Percentiles rank a stretch among this genome's conserved stretches.
phyloP scores from a whole-genome alignment of 37 sponge, comb jelly and placozoan species.

The Corticium candelabrum region DNA sequence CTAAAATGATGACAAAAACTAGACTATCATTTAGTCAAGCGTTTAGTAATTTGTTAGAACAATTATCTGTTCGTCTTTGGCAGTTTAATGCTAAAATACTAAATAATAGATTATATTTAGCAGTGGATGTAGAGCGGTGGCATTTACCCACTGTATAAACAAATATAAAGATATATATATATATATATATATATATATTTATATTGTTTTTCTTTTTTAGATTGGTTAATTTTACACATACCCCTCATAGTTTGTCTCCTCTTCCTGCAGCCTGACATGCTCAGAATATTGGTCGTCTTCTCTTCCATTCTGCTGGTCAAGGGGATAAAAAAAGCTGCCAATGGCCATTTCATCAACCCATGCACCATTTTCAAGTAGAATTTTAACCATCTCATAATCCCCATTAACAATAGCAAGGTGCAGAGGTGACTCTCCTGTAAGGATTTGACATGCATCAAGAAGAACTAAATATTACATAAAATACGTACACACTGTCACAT shows the following conservation, averaged over 20 bases:
- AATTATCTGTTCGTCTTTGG: no score
- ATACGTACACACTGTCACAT: background rate
- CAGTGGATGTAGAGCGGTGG: no score
- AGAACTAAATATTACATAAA: background rate
- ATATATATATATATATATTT: no score
- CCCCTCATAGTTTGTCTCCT: background rate
- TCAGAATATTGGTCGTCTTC: background rate
- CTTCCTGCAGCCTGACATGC: background rate
- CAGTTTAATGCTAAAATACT: no score
- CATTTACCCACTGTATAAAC: no score
- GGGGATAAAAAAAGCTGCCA: background rate
- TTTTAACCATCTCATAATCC: background rate
- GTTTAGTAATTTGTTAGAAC: no score
- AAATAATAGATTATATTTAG: no score
- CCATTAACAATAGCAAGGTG: constrained; percentile 3
- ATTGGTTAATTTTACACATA: background rate
- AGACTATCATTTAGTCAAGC: no score
- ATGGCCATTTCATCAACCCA: background rate
- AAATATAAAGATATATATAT: no score
- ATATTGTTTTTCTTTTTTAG: no score
- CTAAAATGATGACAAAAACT: no score
- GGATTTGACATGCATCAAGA: no score
- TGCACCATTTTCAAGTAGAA: background rate
- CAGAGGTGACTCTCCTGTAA: background rate
- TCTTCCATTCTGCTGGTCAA: background rate